These are phyloP conservation scores for Rhynchophorus ferrugineus DNA, from an alignment of 1,140 invertebrate genomes.

Conservation along the genomic window DNA sequence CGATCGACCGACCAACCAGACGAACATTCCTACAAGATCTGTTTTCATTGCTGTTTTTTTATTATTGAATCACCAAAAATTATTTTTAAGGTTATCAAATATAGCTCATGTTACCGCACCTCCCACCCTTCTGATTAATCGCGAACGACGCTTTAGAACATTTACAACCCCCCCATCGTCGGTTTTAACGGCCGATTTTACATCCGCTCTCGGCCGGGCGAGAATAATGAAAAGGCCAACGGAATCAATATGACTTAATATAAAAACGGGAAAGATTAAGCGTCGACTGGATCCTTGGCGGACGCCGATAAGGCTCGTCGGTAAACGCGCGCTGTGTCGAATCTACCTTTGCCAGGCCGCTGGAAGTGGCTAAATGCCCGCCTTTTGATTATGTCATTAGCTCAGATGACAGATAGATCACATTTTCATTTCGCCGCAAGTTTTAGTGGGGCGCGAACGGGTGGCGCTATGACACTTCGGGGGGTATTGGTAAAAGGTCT, in stretches of 20 bases:
- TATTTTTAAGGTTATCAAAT: too few relatives aligned
- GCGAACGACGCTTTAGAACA: too few relatives aligned
- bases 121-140: too few relatives aligned
- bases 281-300: slow-evolving; percentile 12
- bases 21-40: too few relatives aligned
- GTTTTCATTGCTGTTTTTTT: too few relatives aligned
- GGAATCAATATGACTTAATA: slow-evolving; percentile 23
- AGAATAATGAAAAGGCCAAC: slow-evolving; percentile 8
- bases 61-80: too few relatives aligned
- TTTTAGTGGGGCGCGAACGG: slow-evolving; percentile 10
- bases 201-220: slow-evolving; percentile 2
- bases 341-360: slow-evolving; percentile 30
- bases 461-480: not conserved
- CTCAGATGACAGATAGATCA: slow-evolving; percentile 33
- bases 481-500: too few relatives aligned
- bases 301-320: slow-evolving; percentile 19
- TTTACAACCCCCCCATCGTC: too few relatives aligned
- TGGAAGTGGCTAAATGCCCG: slow-evolving; percentile 26
- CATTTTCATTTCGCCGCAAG: slow-evolving; percentile 28
- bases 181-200: too few relatives aligned
- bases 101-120: too few relatives aligned
- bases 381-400: slow-evolving; percentile 36
- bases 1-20: too few relatives aligned
- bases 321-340: slow-evolving; percentile 25
- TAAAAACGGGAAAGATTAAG: slow-evolving; percentile 19